Percentiles rank a stretch among this genome's conserved stretches.
Conservation (phyloP, 2,888 invertebrate species). For the Hedya salicella region DNA sequence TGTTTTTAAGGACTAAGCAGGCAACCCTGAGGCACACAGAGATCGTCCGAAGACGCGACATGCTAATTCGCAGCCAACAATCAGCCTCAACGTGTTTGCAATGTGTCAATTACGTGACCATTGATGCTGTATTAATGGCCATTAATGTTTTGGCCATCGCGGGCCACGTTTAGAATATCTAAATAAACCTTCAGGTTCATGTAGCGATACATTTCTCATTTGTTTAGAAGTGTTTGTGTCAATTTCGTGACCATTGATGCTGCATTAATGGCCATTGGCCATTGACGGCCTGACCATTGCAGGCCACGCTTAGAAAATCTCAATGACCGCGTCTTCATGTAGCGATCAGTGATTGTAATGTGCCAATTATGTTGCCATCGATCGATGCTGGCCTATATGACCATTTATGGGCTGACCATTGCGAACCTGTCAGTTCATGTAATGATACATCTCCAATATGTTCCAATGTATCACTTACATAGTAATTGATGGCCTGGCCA, state of each 20-base stretch:
- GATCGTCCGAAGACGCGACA: slow-evolving; percentile 65
- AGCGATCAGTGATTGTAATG: too few species aligned
- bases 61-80: slow-evolving; percentile 75
- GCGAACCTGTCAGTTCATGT: too few species aligned
- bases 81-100: slow-evolving; percentile 53
- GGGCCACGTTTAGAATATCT: neutral
- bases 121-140: slow-evolving; percentile 35
- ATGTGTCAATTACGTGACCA: slow-evolving; percentile 44
- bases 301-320: neutral
- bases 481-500: too few species aligned
- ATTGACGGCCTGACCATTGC: neutral
- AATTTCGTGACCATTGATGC: neutral
- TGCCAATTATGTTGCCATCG: too few species aligned
- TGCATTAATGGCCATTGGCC: neutral
- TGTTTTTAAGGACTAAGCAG: neutral
- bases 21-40: slow-evolving; percentile 42
- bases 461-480: too few species aligned
- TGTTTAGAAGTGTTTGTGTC: too few species aligned
- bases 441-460: too few species aligned
- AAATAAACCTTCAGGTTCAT: neutral
- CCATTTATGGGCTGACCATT: too few species aligned
- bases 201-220: too few species aligned
- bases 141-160: slow-evolving; percentile 16
- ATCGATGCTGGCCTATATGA: too few species aligned
- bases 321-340: too few species aligned